Percentiles rank a stretch among this genome's conserved stretches.
Conservation (phyloP, 1,140 invertebrate genomes). For the Microvelia longipes region DNA sequence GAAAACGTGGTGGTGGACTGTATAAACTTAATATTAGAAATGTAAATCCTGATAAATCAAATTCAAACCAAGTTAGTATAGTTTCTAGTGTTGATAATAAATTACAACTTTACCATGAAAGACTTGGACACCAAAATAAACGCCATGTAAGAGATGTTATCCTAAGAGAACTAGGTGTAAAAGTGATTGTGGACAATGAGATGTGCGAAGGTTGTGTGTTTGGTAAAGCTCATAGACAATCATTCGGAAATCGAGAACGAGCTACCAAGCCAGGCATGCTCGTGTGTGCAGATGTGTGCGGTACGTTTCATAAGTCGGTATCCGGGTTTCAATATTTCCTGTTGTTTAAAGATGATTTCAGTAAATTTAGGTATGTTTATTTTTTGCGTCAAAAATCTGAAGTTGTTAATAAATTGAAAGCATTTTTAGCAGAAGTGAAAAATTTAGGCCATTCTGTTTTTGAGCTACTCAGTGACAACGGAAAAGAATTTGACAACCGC, state of each 20-base stretch:
- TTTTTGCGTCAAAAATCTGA: slow-evolving; percentile 24
- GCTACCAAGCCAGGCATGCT: slow-evolving; percentile 21
- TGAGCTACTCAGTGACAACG: slow-evolving; percentile 26
- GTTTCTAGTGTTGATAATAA: slow-evolving; percentile 10
- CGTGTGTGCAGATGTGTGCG: slow-evolving; percentile 24
- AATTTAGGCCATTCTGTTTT: slow-evolving; percentile 20
- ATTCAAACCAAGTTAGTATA: slow-evolving; percentile 4
- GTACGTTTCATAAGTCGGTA: slow-evolving; percentile 19
- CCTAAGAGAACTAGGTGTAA: slow-evolving; percentile 18
- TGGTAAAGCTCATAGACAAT: slow-evolving; percentile 24
- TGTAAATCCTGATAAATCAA: slow-evolving; percentile 14
- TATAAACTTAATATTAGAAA: slow-evolving; percentile 19
- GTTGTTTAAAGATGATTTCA: slow-evolving; percentile 25
- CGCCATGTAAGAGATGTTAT: slow-evolving; percentile 20
- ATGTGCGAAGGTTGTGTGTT: slow-evolving; percentile 25
- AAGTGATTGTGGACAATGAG: slow-evolving; percentile 16
- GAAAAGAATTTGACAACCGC: slow-evolving; percentile 20
- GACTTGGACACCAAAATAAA: slow-evolving; percentile 25
- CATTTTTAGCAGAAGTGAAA: slow-evolving; percentile 20
- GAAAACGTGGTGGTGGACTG: slow-evolving; percentile 16
- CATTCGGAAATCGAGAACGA: slow-evolving; percentile 23
- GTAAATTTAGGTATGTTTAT: slow-evolving; percentile 25
- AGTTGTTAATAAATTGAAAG: slow-evolving; percentile 19
- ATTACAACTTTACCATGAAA: slow-evolving; percentile 24
- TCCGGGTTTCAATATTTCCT: slow-evolving; percentile 25